Conservation (phyloP, 2,888 invertebrate genomes). For the Meliscaeva auricollis region DNA sequence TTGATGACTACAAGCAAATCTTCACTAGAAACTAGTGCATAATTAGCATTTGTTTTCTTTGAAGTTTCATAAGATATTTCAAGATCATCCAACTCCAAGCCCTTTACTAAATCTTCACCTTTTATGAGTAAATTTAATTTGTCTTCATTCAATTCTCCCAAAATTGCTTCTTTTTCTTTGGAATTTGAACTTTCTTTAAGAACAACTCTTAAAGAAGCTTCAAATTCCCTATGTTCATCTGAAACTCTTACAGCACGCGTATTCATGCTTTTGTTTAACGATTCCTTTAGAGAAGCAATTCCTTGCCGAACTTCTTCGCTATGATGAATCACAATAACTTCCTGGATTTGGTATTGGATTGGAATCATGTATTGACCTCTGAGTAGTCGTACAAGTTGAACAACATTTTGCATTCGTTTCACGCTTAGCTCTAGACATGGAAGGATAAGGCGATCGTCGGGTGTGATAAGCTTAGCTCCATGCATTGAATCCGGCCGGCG, state of each 20-base stretch:
- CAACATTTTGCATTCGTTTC: constrained; percentile 94
- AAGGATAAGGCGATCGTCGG: constrained; percentile 89
- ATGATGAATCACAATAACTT: constrained; percentile 95
- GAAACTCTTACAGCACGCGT: constrained; percentile 5
- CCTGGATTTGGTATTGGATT: constrained; percentile 96
- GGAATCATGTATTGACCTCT: constrained; percentile 95
- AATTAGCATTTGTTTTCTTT: constrained; percentile 85
- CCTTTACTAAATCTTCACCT: constrained; percentile 90
- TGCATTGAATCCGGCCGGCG: constrained; percentile 90
- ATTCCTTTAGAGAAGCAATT: constrained; percentile 89
- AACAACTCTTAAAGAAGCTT: constrained; percentile 8
- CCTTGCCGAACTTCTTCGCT: constrained; percentile 90
- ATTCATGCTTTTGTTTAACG: constrained; percentile 87
- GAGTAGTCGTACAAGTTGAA: constrained; percentile 94
- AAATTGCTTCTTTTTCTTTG: constrained; percentile 76
- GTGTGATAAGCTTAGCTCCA: constrained; percentile 91
- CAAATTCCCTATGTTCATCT: constrained; percentile 11
- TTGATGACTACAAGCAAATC: constrained; percentile 94
- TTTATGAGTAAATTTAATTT: constrained; percentile 90
- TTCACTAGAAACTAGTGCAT: constrained; percentile 93
- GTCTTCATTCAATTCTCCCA: constrained; percentile 89
- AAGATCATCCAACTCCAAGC: constrained; percentile 90
- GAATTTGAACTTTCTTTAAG: not conserved
- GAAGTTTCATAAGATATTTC: constrained; percentile 86
- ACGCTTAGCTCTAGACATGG: constrained; percentile 93